A percentile compares a stretch with the other conserved stretches of the same genome.
Conservation (phyloP, 2,888 invertebrate genomes). For the Habrosyne pyritoides region DNA sequence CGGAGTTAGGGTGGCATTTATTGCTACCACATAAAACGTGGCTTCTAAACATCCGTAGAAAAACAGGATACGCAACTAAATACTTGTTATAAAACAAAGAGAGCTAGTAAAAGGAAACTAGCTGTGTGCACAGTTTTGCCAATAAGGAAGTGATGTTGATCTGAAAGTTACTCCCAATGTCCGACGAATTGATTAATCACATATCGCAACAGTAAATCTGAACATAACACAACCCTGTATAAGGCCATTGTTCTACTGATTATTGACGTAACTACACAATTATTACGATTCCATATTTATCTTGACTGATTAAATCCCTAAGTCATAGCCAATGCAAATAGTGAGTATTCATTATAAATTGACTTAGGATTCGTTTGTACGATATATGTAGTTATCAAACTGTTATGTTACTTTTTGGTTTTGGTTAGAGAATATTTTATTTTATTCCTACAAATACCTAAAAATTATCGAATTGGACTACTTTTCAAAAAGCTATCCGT, state of each 20-base stretch:
- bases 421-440: too few species aligned
- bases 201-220: background rate
- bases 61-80: background rate
- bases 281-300: conserved; percentile 47
- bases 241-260: background rate
- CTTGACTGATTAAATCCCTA: conserved; percentile 50
- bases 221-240: background rate
- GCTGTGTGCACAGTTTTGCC: background rate
- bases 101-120: too few species aligned
- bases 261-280: conserved; percentile 16
- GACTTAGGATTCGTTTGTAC: background rate
- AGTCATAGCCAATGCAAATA: conserved; percentile 16
- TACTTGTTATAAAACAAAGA: background rate
- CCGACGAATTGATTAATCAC: background rate
- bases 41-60: too few species aligned
- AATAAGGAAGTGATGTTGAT: conserved; percentile 1
- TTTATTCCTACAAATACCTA: too few species aligned
- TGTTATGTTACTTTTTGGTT: background rate
- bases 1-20: too few species aligned
- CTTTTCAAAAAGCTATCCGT: too few species aligned
- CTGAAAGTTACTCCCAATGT: background rate
- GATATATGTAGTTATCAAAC: background rate
- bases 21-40: too few species aligned
- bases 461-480: too few species aligned
- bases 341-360: background rate